Percentiles rank a stretch among this genome's conserved stretches.
phyloP scores from a whole-genome alignment of 2,888 invertebrate species.

The Epinotia nisella region DNA sequence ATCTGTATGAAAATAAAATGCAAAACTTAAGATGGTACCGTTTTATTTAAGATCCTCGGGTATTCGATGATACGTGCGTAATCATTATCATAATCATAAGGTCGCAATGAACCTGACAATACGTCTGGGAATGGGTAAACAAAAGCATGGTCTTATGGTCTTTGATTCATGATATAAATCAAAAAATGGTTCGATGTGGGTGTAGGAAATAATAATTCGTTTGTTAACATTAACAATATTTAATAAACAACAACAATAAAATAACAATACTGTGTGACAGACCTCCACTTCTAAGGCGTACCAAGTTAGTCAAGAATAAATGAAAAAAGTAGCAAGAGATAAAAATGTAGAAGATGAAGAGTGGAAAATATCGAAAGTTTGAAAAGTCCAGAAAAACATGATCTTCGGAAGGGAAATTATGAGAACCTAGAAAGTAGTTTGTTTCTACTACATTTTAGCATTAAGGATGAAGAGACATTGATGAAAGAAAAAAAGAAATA shows the following conservation, averaged over 20 bases:
- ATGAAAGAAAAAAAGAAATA: constrained; percentile 9
- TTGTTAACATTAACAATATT: constrained; percentile 53
- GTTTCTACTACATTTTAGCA: background rate
- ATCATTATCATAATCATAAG: background rate
- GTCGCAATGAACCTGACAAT: background rate
- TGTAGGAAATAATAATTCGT: constrained; percentile 51
- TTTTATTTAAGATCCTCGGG: constrained; percentile 41
- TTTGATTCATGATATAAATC: background rate
- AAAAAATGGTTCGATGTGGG: constrained; percentile 16
- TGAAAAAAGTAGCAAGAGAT: constrained; percentile 14
- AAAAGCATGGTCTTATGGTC: background rate
- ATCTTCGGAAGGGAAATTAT: background rate
- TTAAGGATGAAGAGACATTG: background rate
- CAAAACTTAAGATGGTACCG: constrained; percentile 52
- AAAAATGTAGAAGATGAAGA: constrained; percentile 12
- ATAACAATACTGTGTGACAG: constrained; percentile 59
- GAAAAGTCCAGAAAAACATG: background rate
- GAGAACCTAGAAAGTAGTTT: background rate
- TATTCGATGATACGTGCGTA: background rate
- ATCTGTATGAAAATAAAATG: constrained; percentile 76
- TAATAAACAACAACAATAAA: constrained; percentile 62
- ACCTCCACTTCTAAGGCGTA: constrained; percentile 63
- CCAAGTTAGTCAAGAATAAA: constrained; percentile 55
- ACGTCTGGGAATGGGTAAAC: background rate
- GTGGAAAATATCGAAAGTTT: constrained; percentile 13